These are phyloP conservation scores for Ictidomys tridecemlineatus DNA, from an alignment of 2,113 vertebrate genomes.

Conservation along the genomic window DNA sequence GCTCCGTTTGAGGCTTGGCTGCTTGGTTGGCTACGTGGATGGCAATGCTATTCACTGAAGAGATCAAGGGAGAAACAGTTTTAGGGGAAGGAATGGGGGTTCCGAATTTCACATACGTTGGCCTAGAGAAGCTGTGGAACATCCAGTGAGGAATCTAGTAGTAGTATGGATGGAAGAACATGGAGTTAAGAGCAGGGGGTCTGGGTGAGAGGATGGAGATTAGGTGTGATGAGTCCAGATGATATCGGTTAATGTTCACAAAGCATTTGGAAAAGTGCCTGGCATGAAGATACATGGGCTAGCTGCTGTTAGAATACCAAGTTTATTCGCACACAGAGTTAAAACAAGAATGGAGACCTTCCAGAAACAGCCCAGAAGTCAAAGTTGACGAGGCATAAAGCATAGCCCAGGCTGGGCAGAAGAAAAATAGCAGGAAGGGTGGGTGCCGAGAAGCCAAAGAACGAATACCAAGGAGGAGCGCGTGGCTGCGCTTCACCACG, in stretches of 20 bases:
- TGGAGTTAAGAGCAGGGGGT: not conserved
- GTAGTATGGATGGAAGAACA: not conserved
- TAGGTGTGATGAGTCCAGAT: not conserved
- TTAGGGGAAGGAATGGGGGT: not conserved
- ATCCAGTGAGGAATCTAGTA: not conserved
- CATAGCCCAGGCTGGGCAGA: not conserved
- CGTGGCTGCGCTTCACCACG: not conserved
- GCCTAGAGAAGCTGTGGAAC: not conserved
- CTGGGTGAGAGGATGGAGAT: not conserved
- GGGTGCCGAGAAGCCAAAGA: not conserved
- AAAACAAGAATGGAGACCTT: too few relatives aligned
- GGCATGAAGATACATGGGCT: not conserved
- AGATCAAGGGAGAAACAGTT: not conserved
- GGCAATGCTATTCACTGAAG: not conserved
- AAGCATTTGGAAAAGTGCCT: not conserved
- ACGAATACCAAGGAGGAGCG: too few relatives aligned
- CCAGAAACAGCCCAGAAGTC: not conserved
- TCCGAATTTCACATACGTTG: not conserved
- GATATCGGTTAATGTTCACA: not conserved
- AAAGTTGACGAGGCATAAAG: not conserved
- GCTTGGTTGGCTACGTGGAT: not conserved
- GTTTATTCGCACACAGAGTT: not conserved
- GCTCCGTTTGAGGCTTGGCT: not conserved
- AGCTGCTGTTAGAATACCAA: not conserved
- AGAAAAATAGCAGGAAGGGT: not conserved